Percentiles rank a stretch among this genome's conserved stretches.
Evolutionary conservation across 2,797 vertebrate genomes (phyloP).

Genomic region (Perodicticus potto): DNA sequence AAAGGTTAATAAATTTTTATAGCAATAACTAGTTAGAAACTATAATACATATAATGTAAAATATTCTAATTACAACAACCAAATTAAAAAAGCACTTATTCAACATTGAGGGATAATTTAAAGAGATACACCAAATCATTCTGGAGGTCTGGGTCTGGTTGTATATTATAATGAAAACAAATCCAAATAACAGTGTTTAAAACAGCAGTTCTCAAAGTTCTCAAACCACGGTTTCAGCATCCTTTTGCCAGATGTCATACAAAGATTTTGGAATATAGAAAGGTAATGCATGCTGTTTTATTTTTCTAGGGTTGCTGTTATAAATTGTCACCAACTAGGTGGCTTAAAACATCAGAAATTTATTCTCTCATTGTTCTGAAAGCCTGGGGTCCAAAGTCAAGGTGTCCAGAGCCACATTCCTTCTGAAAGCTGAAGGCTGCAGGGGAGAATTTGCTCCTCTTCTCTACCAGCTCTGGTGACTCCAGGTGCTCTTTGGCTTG

Average conservation of each 20-base stretch:
- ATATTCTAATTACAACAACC: conserved; percentile 32
- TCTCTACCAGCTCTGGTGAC: neutral
- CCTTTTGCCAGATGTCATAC: neutral
- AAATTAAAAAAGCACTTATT: conserved; percentile 41
- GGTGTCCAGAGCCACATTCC: too few species aligned
- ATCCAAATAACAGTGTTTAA: neutral
- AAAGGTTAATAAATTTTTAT: conserved; percentile 58
- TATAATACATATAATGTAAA: conserved; percentile 39
- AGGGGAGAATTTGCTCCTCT: neutral
- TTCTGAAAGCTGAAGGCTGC: too few species aligned
- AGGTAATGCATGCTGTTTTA: neutral
- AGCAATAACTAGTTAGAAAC: conserved; percentile 2
- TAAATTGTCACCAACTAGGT: neutral
- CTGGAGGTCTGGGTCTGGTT: neutral
- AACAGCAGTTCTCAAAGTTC: neutral
- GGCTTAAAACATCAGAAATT: neutral
- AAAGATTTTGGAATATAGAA: neutral
- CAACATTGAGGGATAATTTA: conserved; percentile 20
- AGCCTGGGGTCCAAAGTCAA: neutral
- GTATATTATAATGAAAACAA: neutral
- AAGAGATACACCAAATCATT: conserved; percentile 25
- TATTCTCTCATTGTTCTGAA: neutral
- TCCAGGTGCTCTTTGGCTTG: neutral
- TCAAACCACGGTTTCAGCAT: neutral
- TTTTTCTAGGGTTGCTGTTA: neutral